phyloP scores from a whole-genome alignment of 2,113 vertebrate species.

The Labeo catla region DNA sequence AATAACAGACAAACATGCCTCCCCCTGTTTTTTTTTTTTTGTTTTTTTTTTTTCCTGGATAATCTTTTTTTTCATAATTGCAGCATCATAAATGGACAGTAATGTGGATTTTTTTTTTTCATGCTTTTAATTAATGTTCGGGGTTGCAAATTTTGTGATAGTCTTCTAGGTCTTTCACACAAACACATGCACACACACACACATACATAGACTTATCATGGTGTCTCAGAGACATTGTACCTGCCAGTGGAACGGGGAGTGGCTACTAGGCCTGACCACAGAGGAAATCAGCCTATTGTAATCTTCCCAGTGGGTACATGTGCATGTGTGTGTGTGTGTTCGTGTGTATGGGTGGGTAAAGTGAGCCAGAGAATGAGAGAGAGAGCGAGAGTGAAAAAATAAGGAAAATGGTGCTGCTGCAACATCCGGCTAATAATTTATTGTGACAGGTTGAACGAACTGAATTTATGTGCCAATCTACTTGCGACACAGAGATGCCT shows the following conservation, averaged over 20 bases:
- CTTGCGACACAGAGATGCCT: slow-evolving; percentile 88
- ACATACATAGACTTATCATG: slow-evolving; percentile 66
- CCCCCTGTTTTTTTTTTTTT: not conserved
- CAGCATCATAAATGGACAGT: not conserved
- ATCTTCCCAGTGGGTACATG: slow-evolving; percentile 80
- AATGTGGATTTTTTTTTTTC: not conserved
- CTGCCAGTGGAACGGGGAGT: slow-evolving; percentile 84
- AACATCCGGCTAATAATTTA: slow-evolving; percentile 99
- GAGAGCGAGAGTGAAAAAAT: slow-evolving; percentile 12
- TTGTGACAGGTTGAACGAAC: slow-evolving; percentile 98
- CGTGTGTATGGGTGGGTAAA: not conserved
- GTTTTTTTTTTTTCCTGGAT: not conserved
- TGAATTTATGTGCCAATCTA: slow-evolving; percentile 94
- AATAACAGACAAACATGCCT: not conserved
- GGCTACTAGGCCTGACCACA: slow-evolving; percentile 94
- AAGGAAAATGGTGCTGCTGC: slow-evolving; percentile 86
- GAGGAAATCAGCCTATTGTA: slow-evolving; percentile 96
- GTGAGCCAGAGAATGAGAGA: not conserved
- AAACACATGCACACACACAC: not conserved
- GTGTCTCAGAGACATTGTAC: slow-evolving; percentile 75
- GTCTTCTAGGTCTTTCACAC: not conserved
- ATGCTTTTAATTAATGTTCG: not conserved
- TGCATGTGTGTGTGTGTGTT: not conserved
- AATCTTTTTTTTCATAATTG: not conserved
- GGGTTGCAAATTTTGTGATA: not conserved